Base-by-base conservation (phyloP, 2,113 vertebrate genomes). In the Tapirus terrestris region DNA sequence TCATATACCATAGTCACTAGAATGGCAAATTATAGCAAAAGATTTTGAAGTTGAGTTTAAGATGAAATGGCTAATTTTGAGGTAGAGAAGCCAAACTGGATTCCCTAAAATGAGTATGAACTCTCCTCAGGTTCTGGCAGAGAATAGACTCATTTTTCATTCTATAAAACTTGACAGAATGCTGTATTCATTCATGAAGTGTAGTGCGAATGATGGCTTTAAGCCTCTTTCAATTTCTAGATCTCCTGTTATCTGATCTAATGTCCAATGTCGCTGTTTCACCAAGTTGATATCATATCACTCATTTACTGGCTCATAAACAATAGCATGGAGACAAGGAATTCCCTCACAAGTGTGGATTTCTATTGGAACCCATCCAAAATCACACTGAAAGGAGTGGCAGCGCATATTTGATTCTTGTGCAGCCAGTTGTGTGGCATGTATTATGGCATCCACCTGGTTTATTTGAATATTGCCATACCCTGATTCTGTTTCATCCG, bases 141-240 rank as follows among this genome's bases (percentile, higher is more conserved):
- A 96, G 65, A 96, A 96, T n/a, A 97, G 97, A 70, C 90, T 98
- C 97, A 94, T 97, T 96, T 98, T 96, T 98, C 96, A 97, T 96
- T 63, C 39, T 98, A 95, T 95, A 94, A 96, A 94, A 87, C 80
- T 88, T 98, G 98, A 97, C 97, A 98, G 95, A 92, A 93, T 67
- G 84, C 76, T 90, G 33, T 87, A 85, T 97, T 97, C 97, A 97
- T 98, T 98, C 97, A 96, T 95, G 94, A 97, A 95, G 84, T 97
- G 27, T 18, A 36, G 83, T 63, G 76, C 6, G 0, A 94, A 84
- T 91, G 94, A 92, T 96, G 90, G 65, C 96, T 90, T 87, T 86
- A 72, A 92, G 94, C 92, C 92, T 96, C 83, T 95, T 97, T 88
- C 95, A 87, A 58, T 97, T 96, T 94, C 96, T 92, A 77, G 75